Percentiles rank a stretch among this genome's conserved stretches.
Conservation (phyloP, 2,113 vertebrate species). For the Atlantisia rogersi region DNA sequence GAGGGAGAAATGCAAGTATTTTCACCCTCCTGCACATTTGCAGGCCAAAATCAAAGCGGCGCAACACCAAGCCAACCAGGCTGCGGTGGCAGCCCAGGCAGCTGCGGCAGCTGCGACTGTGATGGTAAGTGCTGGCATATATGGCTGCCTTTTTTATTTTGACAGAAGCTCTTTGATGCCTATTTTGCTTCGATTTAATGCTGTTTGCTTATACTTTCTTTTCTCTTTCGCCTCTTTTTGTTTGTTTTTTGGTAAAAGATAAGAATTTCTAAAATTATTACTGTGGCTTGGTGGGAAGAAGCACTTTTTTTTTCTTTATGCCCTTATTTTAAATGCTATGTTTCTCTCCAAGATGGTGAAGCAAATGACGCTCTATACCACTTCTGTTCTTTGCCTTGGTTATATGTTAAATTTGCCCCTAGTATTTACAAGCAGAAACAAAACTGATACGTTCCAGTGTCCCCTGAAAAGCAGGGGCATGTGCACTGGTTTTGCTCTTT, state of each 20-base stretch:
- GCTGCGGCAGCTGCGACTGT: slow-evolving; percentile 90
- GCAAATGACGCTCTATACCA: slow-evolving; percentile 60
- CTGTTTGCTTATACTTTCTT: slow-evolving; percentile 34
- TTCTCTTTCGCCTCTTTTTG: slow-evolving; percentile 32
- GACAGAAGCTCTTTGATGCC: slow-evolving; percentile 44
- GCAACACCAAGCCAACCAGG: slow-evolving; percentile 94
- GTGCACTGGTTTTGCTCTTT: slow-evolving; percentile 10
- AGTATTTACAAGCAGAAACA: slow-evolving; percentile 5
- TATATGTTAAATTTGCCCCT: slow-evolving; percentile 1
- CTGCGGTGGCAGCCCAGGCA: slow-evolving; percentile 88
- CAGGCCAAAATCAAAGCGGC: slow-evolving; percentile 98
- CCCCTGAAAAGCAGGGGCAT: background rate
- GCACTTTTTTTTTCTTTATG: slow-evolving; percentile 47
- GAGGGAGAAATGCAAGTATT: slow-evolving; percentile 99
- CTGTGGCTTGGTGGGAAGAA: slow-evolving; percentile 69
- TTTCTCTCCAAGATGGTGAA: slow-evolving; percentile 65
- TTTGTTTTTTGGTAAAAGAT: background rate
- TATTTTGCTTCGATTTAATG: slow-evolving; percentile 42
- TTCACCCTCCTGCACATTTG: slow-evolving; percentile 98
- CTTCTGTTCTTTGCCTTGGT: slow-evolving; percentile 65
- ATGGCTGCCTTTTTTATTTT: slow-evolving; percentile 36
- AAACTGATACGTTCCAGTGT: background rate
- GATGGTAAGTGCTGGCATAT: slow-evolving; percentile 87
- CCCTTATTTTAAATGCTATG: slow-evolving; percentile 64
- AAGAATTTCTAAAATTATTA: slow-evolving; percentile 36